These are phyloP conservation scores for Glareola pratincola DNA, from an alignment of 2,113 vertebrate genomes.

Conservation along the genomic window DNA sequence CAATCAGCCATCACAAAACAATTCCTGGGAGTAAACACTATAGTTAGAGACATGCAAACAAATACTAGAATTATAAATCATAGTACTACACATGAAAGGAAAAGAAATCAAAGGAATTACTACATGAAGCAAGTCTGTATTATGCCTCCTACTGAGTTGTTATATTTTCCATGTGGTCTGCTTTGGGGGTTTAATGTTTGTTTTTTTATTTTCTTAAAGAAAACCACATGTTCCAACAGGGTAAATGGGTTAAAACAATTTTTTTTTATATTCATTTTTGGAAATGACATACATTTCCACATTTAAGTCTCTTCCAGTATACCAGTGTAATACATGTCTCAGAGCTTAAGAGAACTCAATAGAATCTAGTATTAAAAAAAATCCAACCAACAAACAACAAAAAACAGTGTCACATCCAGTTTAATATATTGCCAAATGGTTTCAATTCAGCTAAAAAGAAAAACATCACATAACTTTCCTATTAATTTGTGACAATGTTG, in stretches of 20 bases:
- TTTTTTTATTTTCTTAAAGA: not conserved
- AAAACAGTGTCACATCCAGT: not conserved
- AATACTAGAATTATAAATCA: conserved; percentile 64
- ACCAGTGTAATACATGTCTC: not conserved
- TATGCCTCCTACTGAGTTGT: conserved; percentile 26
- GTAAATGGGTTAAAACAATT: not conserved
- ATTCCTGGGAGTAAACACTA: conserved; percentile 66
- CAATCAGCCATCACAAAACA: conserved; percentile 69
- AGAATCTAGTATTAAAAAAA: not conserved
- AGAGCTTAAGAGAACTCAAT: not conserved
- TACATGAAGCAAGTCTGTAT: conserved; percentile 33
- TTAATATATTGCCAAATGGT: not conserved
- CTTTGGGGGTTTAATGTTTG: not conserved
- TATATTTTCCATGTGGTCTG: not conserved
- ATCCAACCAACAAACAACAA: not conserved
- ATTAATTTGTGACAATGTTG: not conserved
- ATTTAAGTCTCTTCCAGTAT: not conserved
- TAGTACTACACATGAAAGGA: conserved; percentile 32
- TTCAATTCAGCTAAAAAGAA: not conserved
- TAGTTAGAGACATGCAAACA: conserved; percentile 60
- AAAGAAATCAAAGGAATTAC: conserved; percentile 53
- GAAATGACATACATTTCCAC: not conserved
- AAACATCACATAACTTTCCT: not conserved
- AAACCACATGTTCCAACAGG: not conserved
- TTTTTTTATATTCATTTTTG: not conserved